Conservation (phyloP, 92 coral and sea anemone genomes). For the Plumapathes pennacea region DNA sequence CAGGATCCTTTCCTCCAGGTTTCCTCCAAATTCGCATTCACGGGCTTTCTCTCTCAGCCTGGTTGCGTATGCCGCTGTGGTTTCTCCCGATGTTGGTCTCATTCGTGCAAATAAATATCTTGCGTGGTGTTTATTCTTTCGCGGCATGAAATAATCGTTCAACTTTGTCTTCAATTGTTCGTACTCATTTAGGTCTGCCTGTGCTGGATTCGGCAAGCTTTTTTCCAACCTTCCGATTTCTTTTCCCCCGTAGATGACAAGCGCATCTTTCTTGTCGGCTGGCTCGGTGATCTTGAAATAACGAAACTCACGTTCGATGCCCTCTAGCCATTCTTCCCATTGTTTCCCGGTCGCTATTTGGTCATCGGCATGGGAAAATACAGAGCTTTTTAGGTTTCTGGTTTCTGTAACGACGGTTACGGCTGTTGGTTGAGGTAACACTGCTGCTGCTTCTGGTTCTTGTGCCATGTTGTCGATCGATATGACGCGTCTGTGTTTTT, state of each 20-base stretch:
- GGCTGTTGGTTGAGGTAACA: neutral
- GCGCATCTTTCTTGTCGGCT: constrained; percentile 48
- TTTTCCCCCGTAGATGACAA: constrained; percentile 46
- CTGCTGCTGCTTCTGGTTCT: neutral
- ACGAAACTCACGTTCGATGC: constrained; percentile 44
- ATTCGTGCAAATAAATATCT: constrained; percentile 18
- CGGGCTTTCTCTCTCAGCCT: constrained; percentile 27
- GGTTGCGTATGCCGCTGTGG: constrained; percentile 15
- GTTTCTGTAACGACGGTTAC: constrained; percentile 13
- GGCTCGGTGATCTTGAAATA: constrained; percentile 53
- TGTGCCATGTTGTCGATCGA: neutral
- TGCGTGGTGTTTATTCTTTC: constrained; percentile 37
- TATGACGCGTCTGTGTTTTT: no score
- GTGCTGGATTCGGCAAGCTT: constrained; percentile 36
- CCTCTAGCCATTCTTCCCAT: constrained; percentile 62
- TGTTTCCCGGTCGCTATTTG: constrained; percentile 21
- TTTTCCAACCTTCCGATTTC: constrained; percentile 45
- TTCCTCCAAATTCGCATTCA: constrained; percentile 40
- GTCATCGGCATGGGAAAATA: constrained; percentile 17
- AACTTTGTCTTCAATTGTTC: constrained; percentile 30
- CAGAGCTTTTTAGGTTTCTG: constrained; percentile 9
- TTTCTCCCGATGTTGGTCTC: constrained; percentile 13
- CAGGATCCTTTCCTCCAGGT: constrained; percentile 35
- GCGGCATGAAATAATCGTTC: constrained; percentile 25
- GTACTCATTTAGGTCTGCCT: constrained; percentile 21